phyloP scores from a whole-genome alignment of 2,113 vertebrate genomes.

The Aspidoscelis tigris region DNA sequence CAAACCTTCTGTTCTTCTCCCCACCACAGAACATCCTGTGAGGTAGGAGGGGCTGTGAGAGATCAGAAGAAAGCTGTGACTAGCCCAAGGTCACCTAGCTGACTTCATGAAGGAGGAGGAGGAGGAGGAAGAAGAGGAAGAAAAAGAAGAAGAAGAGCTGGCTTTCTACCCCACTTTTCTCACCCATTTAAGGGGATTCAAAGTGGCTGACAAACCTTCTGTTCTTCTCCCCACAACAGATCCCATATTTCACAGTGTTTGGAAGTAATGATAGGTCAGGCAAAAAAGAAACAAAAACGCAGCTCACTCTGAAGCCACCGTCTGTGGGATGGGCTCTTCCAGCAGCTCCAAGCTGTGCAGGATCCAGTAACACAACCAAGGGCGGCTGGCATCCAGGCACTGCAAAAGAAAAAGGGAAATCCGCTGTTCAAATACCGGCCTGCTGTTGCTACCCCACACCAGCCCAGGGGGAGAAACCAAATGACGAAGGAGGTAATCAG shows the following conservation, averaged over 20 bases:
- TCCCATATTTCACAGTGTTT: not conserved
- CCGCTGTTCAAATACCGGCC: slow-evolving; percentile 39
- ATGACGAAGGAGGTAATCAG: not conserved
- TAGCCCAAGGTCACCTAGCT: too few species aligned
- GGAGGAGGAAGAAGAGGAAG: too few species aligned
- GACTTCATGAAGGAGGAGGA: too few species aligned
- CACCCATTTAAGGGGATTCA: too few species aligned
- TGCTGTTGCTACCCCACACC: slow-evolving; percentile 33
- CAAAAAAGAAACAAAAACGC: not conserved
- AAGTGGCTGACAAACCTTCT: too few species aligned
- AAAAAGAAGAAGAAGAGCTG: too few species aligned
- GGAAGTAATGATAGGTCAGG: not conserved
- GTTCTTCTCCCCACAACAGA: not conserved
- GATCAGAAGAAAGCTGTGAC: too few species aligned
- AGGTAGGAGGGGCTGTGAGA: too few species aligned
- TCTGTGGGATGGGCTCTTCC: slow-evolving; percentile 86
- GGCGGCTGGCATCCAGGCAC: slow-evolving; percentile 97
- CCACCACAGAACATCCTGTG: too few species aligned
- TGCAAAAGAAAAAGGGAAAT: slow-evolving; percentile 59
- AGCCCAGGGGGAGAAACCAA: not conserved
- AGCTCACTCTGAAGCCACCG: slow-evolving; percentile 90
- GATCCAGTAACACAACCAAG: slow-evolving; percentile 99
- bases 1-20: too few species aligned
- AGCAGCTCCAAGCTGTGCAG: slow-evolving; percentile 95
- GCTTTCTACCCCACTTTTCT: too few species aligned